These are phyloP conservation scores for Platyrinchus mystaceus DNA, from an alignment of 2,797 vertebrate species.

Conservation along the genomic window DNA sequence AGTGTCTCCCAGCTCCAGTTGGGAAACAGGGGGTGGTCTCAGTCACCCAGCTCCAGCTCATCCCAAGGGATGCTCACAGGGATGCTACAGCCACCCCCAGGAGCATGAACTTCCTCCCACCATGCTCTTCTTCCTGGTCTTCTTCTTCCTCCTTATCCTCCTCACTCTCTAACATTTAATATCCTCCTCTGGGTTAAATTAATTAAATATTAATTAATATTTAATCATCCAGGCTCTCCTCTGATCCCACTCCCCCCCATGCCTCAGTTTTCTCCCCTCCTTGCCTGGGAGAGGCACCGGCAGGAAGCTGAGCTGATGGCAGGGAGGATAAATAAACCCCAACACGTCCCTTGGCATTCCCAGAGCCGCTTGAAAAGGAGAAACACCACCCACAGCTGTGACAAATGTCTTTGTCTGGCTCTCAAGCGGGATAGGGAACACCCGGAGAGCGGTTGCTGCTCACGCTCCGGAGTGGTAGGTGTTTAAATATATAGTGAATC, in stretches of 20 bases:
- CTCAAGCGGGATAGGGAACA: not conserved
- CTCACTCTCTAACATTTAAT: not conserved
- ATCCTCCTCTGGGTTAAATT: not conserved
- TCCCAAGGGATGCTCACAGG: not conserved
- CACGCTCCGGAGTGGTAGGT: not conserved
- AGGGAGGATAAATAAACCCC: not conserved
- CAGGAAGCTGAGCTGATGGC: not conserved
- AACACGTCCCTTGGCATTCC: not conserved
- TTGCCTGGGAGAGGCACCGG: not conserved
- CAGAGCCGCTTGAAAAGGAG: not conserved
- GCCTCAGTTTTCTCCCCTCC: not conserved
- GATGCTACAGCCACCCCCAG: not conserved
- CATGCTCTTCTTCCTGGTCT: not conserved
- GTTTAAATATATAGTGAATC: constrained; percentile 37
- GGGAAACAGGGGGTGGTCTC: not conserved
- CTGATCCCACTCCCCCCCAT: not conserved
- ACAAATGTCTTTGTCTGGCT: constrained; percentile 20
- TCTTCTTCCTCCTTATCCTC: not conserved
- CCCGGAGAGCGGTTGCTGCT: not conserved
- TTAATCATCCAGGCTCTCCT: not conserved
- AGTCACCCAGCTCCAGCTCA: not conserved
- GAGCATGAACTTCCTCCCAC: not conserved
- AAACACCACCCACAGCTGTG: not conserved
- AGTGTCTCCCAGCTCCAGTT: not conserved
- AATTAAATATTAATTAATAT: not conserved